A percentile compares a stretch with the other conserved stretches of the same genome.
Conservation (phyloP, 2,797 vertebrate genomes). For the Spheniscus humboldti region DNA sequence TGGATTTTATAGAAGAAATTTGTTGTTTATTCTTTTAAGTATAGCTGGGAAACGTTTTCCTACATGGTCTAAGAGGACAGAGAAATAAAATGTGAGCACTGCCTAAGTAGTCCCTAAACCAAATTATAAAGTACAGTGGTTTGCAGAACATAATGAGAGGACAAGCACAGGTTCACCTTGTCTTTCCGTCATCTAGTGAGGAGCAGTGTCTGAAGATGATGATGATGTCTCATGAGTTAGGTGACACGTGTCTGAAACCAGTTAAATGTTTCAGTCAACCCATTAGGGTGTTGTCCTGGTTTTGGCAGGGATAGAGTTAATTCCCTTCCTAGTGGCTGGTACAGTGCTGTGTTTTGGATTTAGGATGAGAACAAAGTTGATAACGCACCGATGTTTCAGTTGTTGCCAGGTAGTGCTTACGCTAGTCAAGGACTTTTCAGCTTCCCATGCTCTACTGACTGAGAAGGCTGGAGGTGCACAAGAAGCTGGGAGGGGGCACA, state of each 20-base stretch:
- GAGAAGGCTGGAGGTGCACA: no score
- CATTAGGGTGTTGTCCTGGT: not conserved
- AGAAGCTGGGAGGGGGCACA: no score
- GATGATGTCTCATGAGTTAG: not conserved
- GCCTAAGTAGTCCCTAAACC: constrained; percentile 37
- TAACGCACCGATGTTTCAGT: no score
- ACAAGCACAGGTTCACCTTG: constrained; percentile 18
- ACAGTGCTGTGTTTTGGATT: no score
- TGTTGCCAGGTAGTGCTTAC: no score
- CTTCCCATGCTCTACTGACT: no score
- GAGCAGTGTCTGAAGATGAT: not conserved
- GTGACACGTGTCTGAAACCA: not conserved
- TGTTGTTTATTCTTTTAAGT: not conserved
- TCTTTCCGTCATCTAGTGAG: constrained; percentile 25
- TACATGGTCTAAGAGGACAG: not conserved
- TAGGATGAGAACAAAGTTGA: no score
- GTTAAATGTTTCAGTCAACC: not conserved
- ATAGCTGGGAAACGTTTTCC: not conserved
- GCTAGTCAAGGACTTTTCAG: no score
- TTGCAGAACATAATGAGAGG: constrained; percentile 40
- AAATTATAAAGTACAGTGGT: not conserved
- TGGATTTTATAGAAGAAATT: not conserved
- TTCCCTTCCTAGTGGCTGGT: no score
- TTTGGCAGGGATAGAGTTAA: no score
- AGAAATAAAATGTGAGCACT: constrained; percentile 41